phyloP scores from a whole-genome alignment of 1,140 invertebrate species.

The Hyposmocoma kahamanoa region DNA sequence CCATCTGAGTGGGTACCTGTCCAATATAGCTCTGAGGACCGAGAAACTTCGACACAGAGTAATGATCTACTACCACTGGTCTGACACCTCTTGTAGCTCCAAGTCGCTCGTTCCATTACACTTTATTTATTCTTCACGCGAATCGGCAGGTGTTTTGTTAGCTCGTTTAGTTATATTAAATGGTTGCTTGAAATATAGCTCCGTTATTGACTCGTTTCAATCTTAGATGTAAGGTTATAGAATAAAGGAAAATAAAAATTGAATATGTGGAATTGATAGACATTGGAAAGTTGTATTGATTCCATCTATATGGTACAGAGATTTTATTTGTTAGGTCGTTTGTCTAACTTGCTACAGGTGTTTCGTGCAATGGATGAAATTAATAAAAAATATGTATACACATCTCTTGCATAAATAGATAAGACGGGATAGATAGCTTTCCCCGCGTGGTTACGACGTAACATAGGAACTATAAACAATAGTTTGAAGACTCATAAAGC shows the following conservation, averaged over 20 bases:
- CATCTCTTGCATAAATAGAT: no score
- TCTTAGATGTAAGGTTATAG: not conserved
- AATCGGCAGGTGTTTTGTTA: not conserved
- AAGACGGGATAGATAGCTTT: no score
- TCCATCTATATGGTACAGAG: no score
- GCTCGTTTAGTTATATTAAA: slow-evolving; percentile 5
- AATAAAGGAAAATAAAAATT: not conserved
- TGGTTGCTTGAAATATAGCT: not conserved
- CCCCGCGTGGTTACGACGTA: no score
- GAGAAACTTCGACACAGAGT: slow-evolving; percentile 30
- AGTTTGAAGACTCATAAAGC: no score
- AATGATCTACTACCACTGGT: slow-evolving; percentile 20
- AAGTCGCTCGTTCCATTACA: not conserved
- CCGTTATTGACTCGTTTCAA: not conserved
- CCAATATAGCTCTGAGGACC: slow-evolving; percentile 19
- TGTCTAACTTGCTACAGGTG: no score
- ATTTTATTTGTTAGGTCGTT: no score
- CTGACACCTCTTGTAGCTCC: slow-evolving; percentile 9
- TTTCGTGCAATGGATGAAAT: no score
- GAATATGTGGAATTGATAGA: no score
- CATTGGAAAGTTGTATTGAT: no score
- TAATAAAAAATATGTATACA: no score
- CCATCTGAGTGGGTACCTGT: not conserved
- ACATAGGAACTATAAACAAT: no score
- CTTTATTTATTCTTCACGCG: not conserved